phyloP scores from a whole-genome alignment of 2,797 vertebrate genomes.

The Crocodylus rhombifer region DNA sequence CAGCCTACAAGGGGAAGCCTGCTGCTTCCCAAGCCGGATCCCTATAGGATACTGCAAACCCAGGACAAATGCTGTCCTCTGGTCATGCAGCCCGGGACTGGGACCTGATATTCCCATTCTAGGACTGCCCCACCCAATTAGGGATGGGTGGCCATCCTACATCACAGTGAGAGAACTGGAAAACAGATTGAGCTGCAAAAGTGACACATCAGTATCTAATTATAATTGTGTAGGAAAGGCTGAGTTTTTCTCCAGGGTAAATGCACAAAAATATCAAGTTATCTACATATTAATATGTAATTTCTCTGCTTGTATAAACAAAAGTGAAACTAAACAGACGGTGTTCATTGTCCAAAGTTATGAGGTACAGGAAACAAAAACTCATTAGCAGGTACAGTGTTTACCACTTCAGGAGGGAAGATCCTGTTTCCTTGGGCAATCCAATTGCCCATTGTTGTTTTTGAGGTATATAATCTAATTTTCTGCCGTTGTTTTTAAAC shows the following conservation, averaged over 20 bases:
- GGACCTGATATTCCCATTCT: no score
- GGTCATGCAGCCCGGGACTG: no score
- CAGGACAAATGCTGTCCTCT: no score
- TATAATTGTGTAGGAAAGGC: neutral
- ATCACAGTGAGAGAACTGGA: neutral
- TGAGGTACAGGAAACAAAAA: neutral
- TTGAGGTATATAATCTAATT: neutral
- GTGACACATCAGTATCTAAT: neutral
- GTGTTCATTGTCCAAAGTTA: neutral
- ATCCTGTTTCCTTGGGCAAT: neutral
- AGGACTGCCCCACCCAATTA: no score
- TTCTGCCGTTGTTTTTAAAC: neutral
- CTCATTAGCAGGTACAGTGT: fast-evolving
- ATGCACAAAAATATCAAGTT: neutral
- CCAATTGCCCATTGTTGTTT: neutral
- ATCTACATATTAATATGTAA: neutral
- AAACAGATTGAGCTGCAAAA: neutral
- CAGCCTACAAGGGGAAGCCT: no score
- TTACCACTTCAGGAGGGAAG: neutral
- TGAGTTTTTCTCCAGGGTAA: neutral
- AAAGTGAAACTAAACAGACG: neutral
- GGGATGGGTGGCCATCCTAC: no score
- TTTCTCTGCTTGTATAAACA: neutral
- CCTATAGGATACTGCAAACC: no score
- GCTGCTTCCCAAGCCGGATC: no score